A percentile compares a stretch with the other conserved stretches of the same genome.
Evolutionary conservation across 2,797 vertebrate species (phyloP).

Genomic region (Melanotaenia nigrans): DNA sequence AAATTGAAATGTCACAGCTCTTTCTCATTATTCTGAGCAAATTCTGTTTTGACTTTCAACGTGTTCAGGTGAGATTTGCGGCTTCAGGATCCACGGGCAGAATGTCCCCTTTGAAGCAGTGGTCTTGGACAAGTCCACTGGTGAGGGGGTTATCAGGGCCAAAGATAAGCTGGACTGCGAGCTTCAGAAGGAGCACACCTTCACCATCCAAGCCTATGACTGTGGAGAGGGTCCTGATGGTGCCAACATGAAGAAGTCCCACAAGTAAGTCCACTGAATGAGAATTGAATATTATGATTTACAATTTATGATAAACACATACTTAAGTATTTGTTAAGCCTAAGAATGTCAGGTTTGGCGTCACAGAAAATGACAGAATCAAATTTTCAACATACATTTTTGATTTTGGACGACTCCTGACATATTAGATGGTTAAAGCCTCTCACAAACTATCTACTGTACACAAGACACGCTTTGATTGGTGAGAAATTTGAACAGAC

Average conservation of each 20-base stretch:
- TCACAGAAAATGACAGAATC: not conserved
- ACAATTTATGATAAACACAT: not conserved
- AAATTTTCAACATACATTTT: not conserved
- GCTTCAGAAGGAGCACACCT: constrained; percentile 96
- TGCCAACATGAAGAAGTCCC: constrained; percentile 92
- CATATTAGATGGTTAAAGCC: no score
- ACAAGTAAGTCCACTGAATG: constrained; percentile 89
- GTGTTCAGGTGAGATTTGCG: constrained; percentile 96
- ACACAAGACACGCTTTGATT: not conserved
- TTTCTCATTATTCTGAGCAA: constrained; percentile 51
- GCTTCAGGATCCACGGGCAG: constrained; percentile 97
- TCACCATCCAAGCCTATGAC: constrained; percentile 97
- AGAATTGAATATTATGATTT: not conserved
- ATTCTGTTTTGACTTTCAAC: constrained; percentile 66
- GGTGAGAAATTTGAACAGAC: not conserved
- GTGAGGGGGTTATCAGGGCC: constrained; percentile 92
- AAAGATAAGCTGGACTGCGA: constrained; percentile 97
- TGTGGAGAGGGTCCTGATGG: constrained; percentile 95
- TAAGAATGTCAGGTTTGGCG: not conserved
- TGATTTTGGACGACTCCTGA: no score
- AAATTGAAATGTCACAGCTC: not conserved
- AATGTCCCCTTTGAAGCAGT: constrained; percentile 97
- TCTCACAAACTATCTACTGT: no score
- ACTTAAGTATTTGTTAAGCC: not conserved
- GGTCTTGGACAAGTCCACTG: constrained; percentile 97